Evolutionary conservation across 1,140 invertebrate genomes (phyloP).

Genomic region (Hyposmocoma kahamanoa): DNA sequence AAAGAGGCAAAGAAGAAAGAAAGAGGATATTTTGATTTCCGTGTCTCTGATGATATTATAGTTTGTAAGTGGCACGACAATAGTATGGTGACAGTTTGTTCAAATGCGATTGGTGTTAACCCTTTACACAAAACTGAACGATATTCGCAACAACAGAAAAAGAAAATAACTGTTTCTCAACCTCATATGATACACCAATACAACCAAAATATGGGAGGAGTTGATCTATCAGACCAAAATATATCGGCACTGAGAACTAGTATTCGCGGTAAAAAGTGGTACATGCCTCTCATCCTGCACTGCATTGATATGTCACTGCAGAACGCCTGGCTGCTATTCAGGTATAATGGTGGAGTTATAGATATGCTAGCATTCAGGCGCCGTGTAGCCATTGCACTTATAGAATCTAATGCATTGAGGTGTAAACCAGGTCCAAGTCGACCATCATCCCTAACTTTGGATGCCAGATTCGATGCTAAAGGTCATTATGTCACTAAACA

Average conservation of each 20-base stretch:
- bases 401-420: neutral
- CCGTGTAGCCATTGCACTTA: neutral
- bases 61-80: too few species aligned
- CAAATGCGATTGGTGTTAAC: too few species aligned
- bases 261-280: conserved; percentile 3
- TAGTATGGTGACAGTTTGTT: neutral
- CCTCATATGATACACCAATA: neutral
- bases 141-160: neutral
- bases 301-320: conserved; percentile 2
- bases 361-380: neutral
- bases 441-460: conserved; percentile 2
- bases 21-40: neutral
- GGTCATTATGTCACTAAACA: conserved; percentile 1
- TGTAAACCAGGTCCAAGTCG: neutral
- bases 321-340: neutral
- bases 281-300: conserved; percentile 1
- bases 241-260: neutral
- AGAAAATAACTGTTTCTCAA: conserved; percentile 2
- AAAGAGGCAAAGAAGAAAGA: conserved; percentile 2
- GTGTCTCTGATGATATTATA: conserved; percentile 1
- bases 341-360: neutral
- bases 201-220: neutral
- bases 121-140: neutral
- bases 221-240: neutral
- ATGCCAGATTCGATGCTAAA: conserved; percentile 1